Conservation (phyloP, 2,797 vertebrate genomes). For the Phataginus tricuspis region DNA sequence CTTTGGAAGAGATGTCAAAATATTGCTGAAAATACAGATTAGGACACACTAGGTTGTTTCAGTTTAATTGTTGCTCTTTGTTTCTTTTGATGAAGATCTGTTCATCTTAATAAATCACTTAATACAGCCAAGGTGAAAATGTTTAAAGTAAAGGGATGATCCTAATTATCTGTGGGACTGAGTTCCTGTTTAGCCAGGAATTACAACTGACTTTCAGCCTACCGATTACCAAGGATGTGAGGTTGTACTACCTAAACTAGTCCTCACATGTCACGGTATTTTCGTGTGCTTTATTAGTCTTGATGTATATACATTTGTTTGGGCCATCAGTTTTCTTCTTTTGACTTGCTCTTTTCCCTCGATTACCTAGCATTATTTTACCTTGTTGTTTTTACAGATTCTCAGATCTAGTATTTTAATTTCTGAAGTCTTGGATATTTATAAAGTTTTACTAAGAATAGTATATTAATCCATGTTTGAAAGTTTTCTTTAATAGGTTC, state of each 20-base stretch:
- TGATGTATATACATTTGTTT: background rate
- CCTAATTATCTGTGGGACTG: background rate
- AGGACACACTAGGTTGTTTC: background rate
- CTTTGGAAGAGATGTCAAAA: constrained; percentile 20
- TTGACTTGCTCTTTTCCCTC: background rate
- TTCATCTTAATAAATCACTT: constrained; percentile 7
- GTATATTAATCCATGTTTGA: background rate
- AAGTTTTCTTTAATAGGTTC: background rate
- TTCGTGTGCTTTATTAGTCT: background rate
- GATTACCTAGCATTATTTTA: constrained; percentile 21
- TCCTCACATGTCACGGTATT: background rate
- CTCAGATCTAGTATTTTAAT: constrained; percentile 19
- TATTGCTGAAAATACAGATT: background rate
- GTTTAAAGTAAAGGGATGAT: background rate
- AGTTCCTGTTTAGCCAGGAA: background rate
- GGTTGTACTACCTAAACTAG: background rate
- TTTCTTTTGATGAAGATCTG: constrained; percentile 32
- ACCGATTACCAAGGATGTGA: background rate
- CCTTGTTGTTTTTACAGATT: background rate
- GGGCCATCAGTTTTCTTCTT: background rate
- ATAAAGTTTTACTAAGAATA: constrained; percentile 1
- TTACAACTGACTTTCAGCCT: background rate
- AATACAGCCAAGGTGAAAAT: background rate
- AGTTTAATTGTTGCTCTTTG: background rate
- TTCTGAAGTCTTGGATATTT: background rate